These are phyloP conservation scores for Tragelaphus scriptus DNA, from an alignment of 2,113 vertebrate genomes.

Conservation along the genomic window DNA sequence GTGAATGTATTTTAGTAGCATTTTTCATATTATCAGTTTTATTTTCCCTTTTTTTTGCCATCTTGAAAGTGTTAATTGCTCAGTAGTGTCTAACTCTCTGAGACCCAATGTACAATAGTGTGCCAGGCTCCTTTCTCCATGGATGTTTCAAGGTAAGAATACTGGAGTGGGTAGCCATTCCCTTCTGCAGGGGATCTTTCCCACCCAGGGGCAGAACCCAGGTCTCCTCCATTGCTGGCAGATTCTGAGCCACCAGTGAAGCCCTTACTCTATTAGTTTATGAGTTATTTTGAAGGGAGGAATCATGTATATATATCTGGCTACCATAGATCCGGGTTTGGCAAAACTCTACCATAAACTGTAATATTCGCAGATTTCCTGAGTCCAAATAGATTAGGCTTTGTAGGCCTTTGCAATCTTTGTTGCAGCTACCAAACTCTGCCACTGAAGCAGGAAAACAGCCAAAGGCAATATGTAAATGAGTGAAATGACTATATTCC, in stretches of 20 bases:
- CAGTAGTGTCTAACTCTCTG: not conserved
- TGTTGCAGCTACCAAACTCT: not conserved
- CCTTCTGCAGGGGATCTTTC: not conserved
- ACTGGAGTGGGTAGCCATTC: not conserved
- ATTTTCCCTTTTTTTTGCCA: not conserved
- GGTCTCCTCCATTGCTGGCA: not conserved
- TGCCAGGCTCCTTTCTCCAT: not conserved
- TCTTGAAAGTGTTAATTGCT: not conserved
- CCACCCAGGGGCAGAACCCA: not conserved
- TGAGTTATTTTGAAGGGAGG: not conserved
- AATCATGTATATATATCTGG: not conserved
- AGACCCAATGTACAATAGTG: not conserved
- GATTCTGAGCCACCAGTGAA: not conserved
- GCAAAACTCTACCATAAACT: not conserved
- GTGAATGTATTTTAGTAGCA: not conserved
- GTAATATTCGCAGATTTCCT: not conserved
- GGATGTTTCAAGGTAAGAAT: not conserved
- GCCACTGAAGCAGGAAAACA: not conserved
- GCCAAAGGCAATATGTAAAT: not conserved
- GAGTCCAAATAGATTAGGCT: not conserved
- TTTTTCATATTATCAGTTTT: not conserved
- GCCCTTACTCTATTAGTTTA: not conserved
- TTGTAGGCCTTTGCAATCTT: not conserved
- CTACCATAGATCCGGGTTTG: not conserved
- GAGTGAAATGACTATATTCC: not conserved